Base-by-base conservation (phyloP, 2,888 invertebrate species). In the Pachydiplax longipennis region DNA sequence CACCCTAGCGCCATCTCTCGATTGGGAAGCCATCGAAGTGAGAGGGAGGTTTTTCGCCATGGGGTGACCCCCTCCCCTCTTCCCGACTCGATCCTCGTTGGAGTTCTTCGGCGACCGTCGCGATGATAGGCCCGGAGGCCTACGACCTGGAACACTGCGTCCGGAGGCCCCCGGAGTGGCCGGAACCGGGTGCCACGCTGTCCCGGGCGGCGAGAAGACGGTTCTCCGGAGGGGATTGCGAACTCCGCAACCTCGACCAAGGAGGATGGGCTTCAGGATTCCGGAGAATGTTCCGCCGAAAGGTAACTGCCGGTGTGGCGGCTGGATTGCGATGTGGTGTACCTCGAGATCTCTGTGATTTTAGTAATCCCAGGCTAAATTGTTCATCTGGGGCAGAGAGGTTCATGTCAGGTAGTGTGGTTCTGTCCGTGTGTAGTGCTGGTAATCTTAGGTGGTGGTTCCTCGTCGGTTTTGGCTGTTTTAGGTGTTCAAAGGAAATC, bases 221-320 rank as follows among this genome's bases (percentile, higher is more conserved):
- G 2, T 87, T 61, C 61, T 87, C 87, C 37, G 87, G 87, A 18
- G 87, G 87, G 10, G 87, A 87, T 37, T 87, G 37, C 61, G 87
- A 87, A n/a, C 61, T 87, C 61, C 37, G 87, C 0, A 61, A 37
- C 61, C 35, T 87, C 37, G 87, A 61, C 35, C 73, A 73, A 25
- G 73, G 73, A 73, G 73, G 73, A 73, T 25, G 73, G 73, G 13
- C 25, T 31, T 73, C 8, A 12, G 73, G 73, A 10, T 73, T 73
- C 73, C 15, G 31, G 73, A 58, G 87, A 8, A 6, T 61, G n/a
- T 87, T 87, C 61, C 58, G 61, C 58, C 58, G 87, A 31, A 87
- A 87, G 87, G 87, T 87, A 87, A 61, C 8, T 53, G 2, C 8
- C 4, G 18, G 1, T 53, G 5, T 18, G 0, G 15, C 53, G 0